Percentiles rank a stretch among this genome's conserved stretches.
phyloP scores from a whole-genome alignment of 2,888 invertebrate genomes.

The Mimachlamys varia region DNA sequence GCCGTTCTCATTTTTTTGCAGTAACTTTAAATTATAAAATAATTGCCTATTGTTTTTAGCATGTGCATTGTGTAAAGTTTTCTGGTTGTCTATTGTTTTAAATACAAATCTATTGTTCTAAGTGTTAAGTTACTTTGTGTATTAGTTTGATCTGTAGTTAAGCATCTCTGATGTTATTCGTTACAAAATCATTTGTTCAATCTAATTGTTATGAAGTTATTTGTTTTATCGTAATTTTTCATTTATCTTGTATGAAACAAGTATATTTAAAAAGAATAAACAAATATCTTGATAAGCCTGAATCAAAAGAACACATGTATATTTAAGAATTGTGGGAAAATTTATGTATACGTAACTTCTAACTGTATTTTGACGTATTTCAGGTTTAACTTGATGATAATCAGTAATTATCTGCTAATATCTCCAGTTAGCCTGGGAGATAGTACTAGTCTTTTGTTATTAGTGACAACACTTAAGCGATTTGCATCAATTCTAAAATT shows the following conservation, averaged over 20 bases:
- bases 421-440: not conserved
- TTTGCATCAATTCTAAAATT: conserved; percentile 15
- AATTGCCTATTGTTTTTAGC: not conserved
- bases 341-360: conserved; percentile 18
- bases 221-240: conserved; percentile 27
- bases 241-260: not conserved
- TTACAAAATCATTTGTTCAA: conserved; percentile 31
- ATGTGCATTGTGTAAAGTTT: not conserved
- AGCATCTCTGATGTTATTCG: conserved; percentile 15
- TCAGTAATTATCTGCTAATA: not conserved
- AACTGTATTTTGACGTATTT: conserved; percentile 10
- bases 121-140: conserved; percentile 22
- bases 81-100: not conserved
- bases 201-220: conserved; percentile 29
- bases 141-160: not conserved
- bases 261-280: not conserved
- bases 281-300: conserved; percentile 14
- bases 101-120: not conserved
- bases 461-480: not conserved
- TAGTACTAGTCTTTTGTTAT: not conserved
- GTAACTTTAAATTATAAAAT: not conserved
- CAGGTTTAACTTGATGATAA: not conserved
- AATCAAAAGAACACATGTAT: conserved; percentile 34
- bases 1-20: not conserved
- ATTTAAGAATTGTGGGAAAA: conserved; percentile 34